These are phyloP conservation scores for Muricea muricata DNA, from an alignment of 92 coral and sea anemone genomes.

Conservation along the genomic window DNA sequence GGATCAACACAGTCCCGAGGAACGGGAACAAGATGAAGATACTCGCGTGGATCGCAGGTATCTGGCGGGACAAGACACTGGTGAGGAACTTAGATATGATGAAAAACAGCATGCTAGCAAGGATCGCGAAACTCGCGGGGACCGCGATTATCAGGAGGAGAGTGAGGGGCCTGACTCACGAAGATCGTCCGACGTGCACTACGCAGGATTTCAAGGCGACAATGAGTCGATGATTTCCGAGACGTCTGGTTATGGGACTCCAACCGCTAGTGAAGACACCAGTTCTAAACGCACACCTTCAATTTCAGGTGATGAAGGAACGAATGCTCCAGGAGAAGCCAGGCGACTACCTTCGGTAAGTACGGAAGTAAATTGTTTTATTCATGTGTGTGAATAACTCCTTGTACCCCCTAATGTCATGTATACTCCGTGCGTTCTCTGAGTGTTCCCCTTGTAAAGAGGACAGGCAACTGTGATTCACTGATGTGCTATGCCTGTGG, in stretches of 20 bases:
- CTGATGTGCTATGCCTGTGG: no score
- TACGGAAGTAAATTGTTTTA: not conserved
- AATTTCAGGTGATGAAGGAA: slow-evolving; percentile 51
- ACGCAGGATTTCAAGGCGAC: slow-evolving; percentile 24
- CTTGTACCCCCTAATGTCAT: no score
- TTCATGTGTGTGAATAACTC: not conserved
- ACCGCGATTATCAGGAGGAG: not conserved
- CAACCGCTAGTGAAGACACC: slow-evolving; percentile 29
- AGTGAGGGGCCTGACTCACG: not conserved
- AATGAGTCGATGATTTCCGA: slow-evolving; percentile 31
- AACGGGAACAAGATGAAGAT: no score
- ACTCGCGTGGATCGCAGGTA: not conserved
- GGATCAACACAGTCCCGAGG: no score
- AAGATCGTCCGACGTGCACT: slow-evolving; percentile 33
- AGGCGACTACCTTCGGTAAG: slow-evolving; percentile 11
- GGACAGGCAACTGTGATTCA: no score
- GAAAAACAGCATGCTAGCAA: no score
- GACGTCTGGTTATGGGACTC: slow-evolving; percentile 32
- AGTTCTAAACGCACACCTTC: slow-evolving; percentile 45
- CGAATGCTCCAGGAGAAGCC: not conserved
- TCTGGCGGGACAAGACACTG: not conserved
- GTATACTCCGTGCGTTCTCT: no score
- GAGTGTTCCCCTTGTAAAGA: no score
- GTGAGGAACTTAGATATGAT: no score
- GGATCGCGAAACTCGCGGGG: not conserved